Percentiles rank a stretch among this genome's conserved stretches.
Conservation (phyloP, 2,797 vertebrate species). For the Neosilurus hyrtlii region DNA sequence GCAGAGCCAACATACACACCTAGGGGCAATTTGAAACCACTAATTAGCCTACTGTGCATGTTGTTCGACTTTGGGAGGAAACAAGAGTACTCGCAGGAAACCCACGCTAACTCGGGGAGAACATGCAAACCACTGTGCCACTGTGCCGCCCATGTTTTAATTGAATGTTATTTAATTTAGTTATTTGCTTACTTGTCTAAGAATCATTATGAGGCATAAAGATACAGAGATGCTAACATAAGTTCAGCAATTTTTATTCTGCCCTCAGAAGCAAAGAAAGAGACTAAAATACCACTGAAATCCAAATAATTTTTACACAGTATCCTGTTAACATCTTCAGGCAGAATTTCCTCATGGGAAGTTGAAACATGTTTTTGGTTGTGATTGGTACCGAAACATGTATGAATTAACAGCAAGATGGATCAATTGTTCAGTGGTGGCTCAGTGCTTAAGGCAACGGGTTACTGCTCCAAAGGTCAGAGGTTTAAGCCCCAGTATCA, state of each 20-base stretch:
- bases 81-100: too few relatives aligned
- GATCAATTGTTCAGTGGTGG: neutral
- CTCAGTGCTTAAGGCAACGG: too few relatives aligned
- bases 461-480: too few relatives aligned
- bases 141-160: too few relatives aligned
- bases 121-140: too few relatives aligned
- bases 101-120: too few relatives aligned
- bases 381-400: neutral
- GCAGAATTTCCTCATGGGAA: neutral
- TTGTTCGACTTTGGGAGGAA: too few relatives aligned
- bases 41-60: too few relatives aligned
- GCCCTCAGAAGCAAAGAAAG: neutral
- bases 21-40: too few relatives aligned
- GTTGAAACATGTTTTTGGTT: neutral
- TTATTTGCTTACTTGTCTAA: neutral
- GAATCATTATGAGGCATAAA: neutral
- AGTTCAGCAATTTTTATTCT: neutral
- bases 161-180: too few relatives aligned
- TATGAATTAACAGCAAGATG: slow-evolving; percentile 1
- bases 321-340: neutral
- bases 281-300: neutral
- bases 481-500: too few relatives aligned
- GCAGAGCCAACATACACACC: too few relatives aligned
- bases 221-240: neutral
- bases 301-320: neutral